These are phyloP conservation scores for Scylla paramamosain DNA, from an alignment of 1,140 invertebrate genomes.

Conservation along the genomic window DNA sequence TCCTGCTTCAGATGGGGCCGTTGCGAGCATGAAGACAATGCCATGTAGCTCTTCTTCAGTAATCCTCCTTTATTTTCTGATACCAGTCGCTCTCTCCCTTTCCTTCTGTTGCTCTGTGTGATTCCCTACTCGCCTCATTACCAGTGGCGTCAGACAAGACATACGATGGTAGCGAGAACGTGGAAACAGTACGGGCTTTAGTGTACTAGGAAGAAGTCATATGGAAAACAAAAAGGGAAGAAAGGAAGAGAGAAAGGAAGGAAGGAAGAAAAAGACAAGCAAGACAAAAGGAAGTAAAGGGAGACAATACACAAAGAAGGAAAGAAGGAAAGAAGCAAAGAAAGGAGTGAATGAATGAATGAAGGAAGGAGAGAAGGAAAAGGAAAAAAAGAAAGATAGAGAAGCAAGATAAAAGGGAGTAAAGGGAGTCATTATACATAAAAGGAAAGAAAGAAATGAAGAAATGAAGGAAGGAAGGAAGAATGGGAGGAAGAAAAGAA, in stretches of 20 bases:
- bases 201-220: no score
- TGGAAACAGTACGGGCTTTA: no score
- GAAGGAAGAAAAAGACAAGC: neutral
- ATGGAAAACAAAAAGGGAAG: neutral
- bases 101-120: no score
- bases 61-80: no score
- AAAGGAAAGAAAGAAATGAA: neutral
- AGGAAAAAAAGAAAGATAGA: constrained; percentile 47
- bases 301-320: neutral
- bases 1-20: no score
- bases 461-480: neutral
- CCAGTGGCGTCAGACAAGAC: neutral
- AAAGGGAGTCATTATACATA: no score
- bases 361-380: neutral
- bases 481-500: neutral
- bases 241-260: no score
- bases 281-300: neutral
- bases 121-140: no score
- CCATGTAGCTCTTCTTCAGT: no score
- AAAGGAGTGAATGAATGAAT: neutral
- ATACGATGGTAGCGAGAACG: neutral
- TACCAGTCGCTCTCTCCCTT: no score
- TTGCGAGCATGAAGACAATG: no score
- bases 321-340: neutral
- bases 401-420: neutral